phyloP scores from a whole-genome alignment of 2,888 invertebrate species.

The Sclerodermus sp. region DNA sequence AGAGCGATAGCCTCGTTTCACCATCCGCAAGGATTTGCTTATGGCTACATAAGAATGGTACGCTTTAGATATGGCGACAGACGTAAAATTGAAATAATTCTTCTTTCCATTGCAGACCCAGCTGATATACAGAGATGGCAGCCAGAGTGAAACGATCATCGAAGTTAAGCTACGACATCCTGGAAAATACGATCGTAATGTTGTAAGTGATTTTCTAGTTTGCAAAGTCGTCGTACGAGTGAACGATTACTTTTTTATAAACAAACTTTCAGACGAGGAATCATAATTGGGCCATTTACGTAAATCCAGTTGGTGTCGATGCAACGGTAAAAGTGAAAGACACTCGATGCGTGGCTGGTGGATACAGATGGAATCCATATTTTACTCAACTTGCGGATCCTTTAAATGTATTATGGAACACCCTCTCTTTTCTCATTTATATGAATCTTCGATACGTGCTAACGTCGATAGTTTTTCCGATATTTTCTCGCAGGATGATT shows the following conservation, averaged over 20 bases:
- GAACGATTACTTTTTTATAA: too few relatives aligned
- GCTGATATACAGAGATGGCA: conserved; percentile 82
- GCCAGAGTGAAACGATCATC: conserved; percentile 85
- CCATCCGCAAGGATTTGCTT: conserved; percentile 82
- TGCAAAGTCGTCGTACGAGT: neutral
- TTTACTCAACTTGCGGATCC: conserved; percentile 89
- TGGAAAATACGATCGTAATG: conserved; percentile 79
- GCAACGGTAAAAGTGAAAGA: conserved; percentile 78
- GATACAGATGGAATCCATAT: conserved; percentile 90
- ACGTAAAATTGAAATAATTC: too few relatives aligned
- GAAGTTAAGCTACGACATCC: conserved; percentile 88
- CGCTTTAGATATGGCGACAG: too few relatives aligned
- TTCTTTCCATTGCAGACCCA: conserved; percentile 75
- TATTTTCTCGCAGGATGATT: conserved; percentile 65
- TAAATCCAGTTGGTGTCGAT: conserved; percentile 90
- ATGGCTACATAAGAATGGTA: conserved; percentile 83
- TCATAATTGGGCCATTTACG: conserved; percentile 89
- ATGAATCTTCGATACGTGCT: too few relatives aligned
- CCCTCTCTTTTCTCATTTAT: too few relatives aligned
- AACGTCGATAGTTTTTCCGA: neutral
- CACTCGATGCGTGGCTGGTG: conserved; percentile 87
- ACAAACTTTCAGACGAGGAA: conserved; percentile 70
- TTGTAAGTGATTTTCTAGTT: conserved; percentile 60
- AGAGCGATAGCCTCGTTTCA: conserved; percentile 90
- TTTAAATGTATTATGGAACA: conserved; percentile 71